Evolutionary conservation across 1,140 invertebrate genomes (phyloP), one percentile per base, ranked within the genome.

Genomic region (Druon quercuslanigerum): DNA sequence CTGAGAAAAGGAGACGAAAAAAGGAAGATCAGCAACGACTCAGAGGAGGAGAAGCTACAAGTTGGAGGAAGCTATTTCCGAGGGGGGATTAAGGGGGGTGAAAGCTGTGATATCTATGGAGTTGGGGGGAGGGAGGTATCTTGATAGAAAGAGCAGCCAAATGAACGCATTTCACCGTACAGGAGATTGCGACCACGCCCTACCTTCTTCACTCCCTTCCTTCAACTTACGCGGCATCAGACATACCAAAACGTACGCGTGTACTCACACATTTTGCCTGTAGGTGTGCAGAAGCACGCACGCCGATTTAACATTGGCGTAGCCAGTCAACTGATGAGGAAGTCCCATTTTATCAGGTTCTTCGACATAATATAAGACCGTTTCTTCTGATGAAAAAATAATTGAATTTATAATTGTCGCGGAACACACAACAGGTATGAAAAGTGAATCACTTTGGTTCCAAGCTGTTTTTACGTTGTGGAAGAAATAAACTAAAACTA

Each of bases 141-240:
- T 46, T 11, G 9, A 72, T 82, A 75, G 73, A 84, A 82, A 78
- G 75, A 82, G 73, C 77, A 75, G 71, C 79, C 79, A 76, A 84
- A 84, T 84, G 82, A 82, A 84, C 82, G 79, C 75, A 80, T 82
- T 82, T 80, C 75, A 77, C 82, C 77, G 78, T 75, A 75, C 76
- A 51, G 72, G 57, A 82, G 77, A 80, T 78, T 79, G 73, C 78
- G 74, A 71, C 83, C 83, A 83, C 79, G 79, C 82, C 78, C 81
- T 81, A 73, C 12, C 75, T 78, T 78, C 76, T 71, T 75, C 57
- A 75, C 72, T 66, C 8, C 60, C 50, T 76, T 75, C 73, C 60
- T 52, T 73, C 70, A 75, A 75, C 66, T 76, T 77, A 16, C 73
- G 9, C 76, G 52, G 70, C 74, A 54, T 20, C 57, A 56, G 52